A percentile compares a stretch with the other conserved stretches of the same genome.
phyloP scores from a whole-genome alignment of 1,140 invertebrate species.

The Mesaphorura yosii region DNA sequence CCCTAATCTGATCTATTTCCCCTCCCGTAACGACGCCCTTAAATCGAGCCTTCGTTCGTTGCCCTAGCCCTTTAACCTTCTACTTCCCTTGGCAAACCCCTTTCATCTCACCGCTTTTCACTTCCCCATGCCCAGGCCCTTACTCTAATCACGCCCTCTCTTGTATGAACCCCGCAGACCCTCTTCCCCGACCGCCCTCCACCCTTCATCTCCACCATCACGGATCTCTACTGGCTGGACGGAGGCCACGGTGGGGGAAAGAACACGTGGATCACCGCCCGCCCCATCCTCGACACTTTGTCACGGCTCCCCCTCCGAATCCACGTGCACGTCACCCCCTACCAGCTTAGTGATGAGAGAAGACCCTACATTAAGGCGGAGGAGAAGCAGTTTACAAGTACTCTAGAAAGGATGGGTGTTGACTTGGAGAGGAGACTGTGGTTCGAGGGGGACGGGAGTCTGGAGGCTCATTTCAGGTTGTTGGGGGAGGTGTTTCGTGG shows the following conservation, averaged over 20 bases:
- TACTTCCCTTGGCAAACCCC: no score
- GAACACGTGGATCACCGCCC: constrained; percentile 71
- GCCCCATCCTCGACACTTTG: constrained; percentile 54
- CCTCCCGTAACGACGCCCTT: no score
- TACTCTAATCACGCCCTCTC: no score
- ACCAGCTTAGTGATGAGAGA: constrained; percentile 37
- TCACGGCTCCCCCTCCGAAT: constrained; percentile 45
- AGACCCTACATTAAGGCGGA: constrained; percentile 70
- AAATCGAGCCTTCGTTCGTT: no score
- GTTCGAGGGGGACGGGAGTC: neutral
- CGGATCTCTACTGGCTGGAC: constrained; percentile 73
- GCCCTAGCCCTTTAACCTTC: no score
- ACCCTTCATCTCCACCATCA: constrained; percentile 21
- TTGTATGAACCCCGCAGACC: no score
- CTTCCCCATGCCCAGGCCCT: no score
- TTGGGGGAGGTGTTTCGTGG: no score
- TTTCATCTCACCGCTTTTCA: no score
- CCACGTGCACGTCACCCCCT: constrained; percentile 24
- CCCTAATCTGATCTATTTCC: no score
- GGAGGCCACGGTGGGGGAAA: constrained; percentile 69
- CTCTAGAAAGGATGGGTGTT: constrained; percentile 51
- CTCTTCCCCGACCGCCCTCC: neutral
- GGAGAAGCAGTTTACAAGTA: constrained; percentile 58
- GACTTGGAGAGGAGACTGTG: constrained; percentile 35
- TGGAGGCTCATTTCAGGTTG: neutral